A percentile compares a stretch with the other conserved stretches of the same genome.
Conservation (phyloP, 1,140 invertebrate genomes). For the Dysdera silvatica region DNA sequence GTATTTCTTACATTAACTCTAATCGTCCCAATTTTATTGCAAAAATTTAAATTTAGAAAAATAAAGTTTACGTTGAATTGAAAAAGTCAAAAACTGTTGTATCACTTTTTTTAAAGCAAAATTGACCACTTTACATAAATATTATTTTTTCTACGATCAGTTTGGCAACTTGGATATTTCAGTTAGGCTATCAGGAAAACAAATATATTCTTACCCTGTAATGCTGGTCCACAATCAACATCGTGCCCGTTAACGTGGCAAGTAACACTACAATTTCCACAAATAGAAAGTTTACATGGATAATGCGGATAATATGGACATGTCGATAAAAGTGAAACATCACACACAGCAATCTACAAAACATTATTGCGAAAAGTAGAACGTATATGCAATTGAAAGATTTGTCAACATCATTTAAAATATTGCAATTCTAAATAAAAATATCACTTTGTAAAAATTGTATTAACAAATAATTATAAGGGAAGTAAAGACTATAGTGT, state of each 20-base stretch:
- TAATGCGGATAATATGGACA: conserved; percentile 20
- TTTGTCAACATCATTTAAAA: not conserved
- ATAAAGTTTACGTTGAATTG: too few relatives aligned
- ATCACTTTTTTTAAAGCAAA: too few relatives aligned
- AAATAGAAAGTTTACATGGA: conserved; percentile 12
- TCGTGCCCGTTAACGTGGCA: conserved; percentile 19
- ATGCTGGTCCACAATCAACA: conserved; percentile 11
- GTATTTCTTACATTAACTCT: too few relatives aligned
- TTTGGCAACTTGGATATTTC: too few relatives aligned
- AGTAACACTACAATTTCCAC: conserved; percentile 20
- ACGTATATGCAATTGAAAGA: not conserved
- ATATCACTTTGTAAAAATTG: not conserved
- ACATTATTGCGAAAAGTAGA: not conserved
- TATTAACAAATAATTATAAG: not conserved
- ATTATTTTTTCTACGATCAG: too few relatives aligned
- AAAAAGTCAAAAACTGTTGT: too few relatives aligned
- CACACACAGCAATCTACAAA: conserved; percentile 16
- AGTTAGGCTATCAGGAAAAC: too few relatives aligned
- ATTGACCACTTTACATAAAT: too few relatives aligned
- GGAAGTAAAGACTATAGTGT: not conserved
- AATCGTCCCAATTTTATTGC: too few relatives aligned
- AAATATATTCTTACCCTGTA: too few relatives aligned
- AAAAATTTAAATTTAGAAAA: too few relatives aligned
- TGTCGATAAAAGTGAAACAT: conserved; percentile 10
- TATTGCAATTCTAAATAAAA: not conserved